Evolutionary conservation across 1,140 invertebrate species (phyloP).

Genomic region (Dysdera silvatica): DNA sequence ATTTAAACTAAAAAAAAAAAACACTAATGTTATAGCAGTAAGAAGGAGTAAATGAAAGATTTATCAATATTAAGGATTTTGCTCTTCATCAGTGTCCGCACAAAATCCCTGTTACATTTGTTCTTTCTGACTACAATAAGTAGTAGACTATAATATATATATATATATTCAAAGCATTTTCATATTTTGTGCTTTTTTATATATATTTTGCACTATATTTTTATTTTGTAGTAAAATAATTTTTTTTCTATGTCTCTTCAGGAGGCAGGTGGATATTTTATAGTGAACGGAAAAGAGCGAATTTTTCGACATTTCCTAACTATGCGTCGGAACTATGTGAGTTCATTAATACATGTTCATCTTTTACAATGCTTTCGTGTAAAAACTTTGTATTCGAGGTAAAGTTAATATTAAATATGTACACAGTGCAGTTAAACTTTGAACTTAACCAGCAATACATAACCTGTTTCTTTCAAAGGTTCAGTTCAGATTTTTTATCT

Average conservation of each 20-base stretch:
- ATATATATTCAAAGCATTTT: not conserved
- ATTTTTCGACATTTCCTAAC: slow-evolving; percentile 64
- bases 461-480: too few species aligned
- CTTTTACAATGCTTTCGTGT: too few species aligned
- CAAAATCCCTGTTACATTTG: not conserved
- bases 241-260: slow-evolving; percentile 61
- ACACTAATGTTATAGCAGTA: too few species aligned
- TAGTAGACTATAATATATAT: not conserved
- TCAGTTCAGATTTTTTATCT: too few species aligned
- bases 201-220: not conserved
- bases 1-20: too few species aligned
- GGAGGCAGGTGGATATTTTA: slow-evolving; percentile 98
- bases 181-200: not conserved
- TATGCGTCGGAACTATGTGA: slow-evolving; percentile 10
- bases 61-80: not conserved
- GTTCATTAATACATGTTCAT: too few species aligned
- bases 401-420: too few species aligned
- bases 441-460: too few species aligned
- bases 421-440: too few species aligned
- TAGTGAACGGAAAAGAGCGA: slow-evolving; percentile 71
- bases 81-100: not conserved
- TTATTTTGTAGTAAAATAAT: not conserved
- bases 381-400: too few species aligned
- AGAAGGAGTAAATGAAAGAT: not conserved
- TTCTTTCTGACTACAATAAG: not conserved